phyloP scores from a whole-genome alignment of 2,113 vertebrate species.

The Tinamus guttatus region DNA sequence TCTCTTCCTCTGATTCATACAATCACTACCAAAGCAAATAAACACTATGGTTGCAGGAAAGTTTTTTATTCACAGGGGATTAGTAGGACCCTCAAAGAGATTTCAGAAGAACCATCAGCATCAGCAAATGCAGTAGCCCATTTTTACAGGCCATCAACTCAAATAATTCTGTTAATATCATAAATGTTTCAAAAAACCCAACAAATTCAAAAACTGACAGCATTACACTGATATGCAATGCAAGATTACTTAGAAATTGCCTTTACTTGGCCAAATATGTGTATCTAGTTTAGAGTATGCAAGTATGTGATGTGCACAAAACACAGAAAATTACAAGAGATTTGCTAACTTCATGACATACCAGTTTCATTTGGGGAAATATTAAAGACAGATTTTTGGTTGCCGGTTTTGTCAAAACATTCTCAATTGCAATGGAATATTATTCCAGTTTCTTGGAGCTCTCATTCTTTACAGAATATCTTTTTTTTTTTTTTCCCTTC shows the following conservation, averaged over 20 bases:
- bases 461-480: not conserved
- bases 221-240: not conserved
- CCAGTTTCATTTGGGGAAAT: not conserved
- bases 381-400: not conserved
- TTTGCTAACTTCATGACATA: accelerated
- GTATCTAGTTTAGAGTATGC: not conserved
- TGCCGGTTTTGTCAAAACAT: not conserved
- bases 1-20: not conserved
- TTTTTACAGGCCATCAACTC: not conserved
- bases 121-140: not conserved
- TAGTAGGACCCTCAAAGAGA: not conserved
- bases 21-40: not conserved
- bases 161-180: not conserved
- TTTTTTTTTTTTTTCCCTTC: not conserved
- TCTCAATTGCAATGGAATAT: not conserved
- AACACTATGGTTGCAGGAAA: not conserved
- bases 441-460: not conserved
- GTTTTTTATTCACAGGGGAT: not conserved
- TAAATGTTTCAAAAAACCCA: not conserved
- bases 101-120: not conserved
- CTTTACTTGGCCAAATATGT: not conserved
- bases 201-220: not conserved
- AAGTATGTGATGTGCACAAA: not conserved
- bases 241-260: not conserved
- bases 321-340: not conserved